Base-by-base conservation (phyloP, 2,888 invertebrate species). In the Petrolisthes manimaculis region DNA sequence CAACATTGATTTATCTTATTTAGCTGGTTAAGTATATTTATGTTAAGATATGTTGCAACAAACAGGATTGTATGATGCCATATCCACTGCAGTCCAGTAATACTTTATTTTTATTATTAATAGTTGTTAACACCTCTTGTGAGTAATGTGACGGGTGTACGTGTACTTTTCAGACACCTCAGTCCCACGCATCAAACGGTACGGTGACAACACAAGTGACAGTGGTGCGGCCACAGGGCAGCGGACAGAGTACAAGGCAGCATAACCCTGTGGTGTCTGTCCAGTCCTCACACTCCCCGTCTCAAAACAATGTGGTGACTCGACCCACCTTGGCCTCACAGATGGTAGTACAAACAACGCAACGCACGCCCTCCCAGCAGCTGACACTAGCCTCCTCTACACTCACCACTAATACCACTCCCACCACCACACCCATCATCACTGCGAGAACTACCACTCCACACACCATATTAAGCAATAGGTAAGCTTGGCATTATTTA, bases 371-470 rank as follows among this genome's bases (percentile, higher is more conserved):
- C n/a, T 53, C 71, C 6, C 85, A 85, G 21, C 86, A 86, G 67
- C 82, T 82, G 55, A 82, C 61, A 55, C 67, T 54, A 18, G 75
- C 82, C 56, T 82, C 86, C 56, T 82, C 86, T 61, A 74, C 86
- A 1, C 71, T 71, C 53, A 51, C 89, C 14, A 77, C 88, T 24
- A 84, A 88, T 53, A 87, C 82, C 55, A 87, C 85, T 18, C 85
- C 88, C 37, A 83, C 88, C 79, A 88, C 90, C 37, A 86, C 90
- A 67, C 77, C 90, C n/a, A 87, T 88, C 80, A 80, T 85, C 84
- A 89, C 90, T 55, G 89, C 87, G n/a, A 87, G 87, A 71, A 89
- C 89, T 74, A 89, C 89, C 71, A 89, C 89, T 67, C 77, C 86
- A 54, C 89, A 90, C 61, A 88, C 81, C 55, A 83, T 89, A 75